These are phyloP conservation scores for Urocynchramus pylzowi DNA, from an alignment of 2,113 vertebrate genomes.

Conservation along the genomic window DNA sequence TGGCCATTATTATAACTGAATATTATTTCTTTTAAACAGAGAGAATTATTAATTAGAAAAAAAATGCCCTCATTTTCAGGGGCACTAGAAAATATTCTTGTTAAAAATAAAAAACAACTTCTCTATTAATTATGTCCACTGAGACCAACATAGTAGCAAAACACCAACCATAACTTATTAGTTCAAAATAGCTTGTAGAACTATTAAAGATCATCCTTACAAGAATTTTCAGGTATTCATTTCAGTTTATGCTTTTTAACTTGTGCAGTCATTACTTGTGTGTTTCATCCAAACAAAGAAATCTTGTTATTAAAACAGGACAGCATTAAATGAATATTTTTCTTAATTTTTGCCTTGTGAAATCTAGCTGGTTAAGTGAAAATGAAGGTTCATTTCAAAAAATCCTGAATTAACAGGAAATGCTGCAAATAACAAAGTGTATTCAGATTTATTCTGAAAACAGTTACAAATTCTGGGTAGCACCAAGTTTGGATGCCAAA, in stretches of 20 bases:
- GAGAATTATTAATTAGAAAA: conserved; percentile 69
- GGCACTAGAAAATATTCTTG: conserved; percentile 37
- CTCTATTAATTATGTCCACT: conserved; percentile 69
- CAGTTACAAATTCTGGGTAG: neutral
- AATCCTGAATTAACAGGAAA: neutral
- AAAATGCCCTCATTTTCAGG: conserved; percentile 26
- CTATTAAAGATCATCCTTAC: neutral
- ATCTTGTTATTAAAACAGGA: neutral
- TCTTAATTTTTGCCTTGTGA: neutral
- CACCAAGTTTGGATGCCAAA: neutral
- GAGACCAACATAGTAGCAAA: conserved; percentile 49
- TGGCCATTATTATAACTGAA: conserved; percentile 2
- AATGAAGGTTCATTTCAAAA: neutral
- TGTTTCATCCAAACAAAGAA: neutral
- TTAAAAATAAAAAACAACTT: conserved; percentile 54
- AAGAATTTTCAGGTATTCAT: neutral
- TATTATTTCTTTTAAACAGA: conserved; percentile 26
- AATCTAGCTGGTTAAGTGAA: neutral
- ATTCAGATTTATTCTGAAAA: neutral
- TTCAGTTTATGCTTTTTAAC: neutral
- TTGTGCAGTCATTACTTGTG: neutral
- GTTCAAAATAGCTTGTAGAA: conserved; percentile 26
- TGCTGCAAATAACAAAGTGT: neutral
- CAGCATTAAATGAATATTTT: neutral
- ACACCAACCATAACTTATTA: neutral